A percentile compares a stretch with the other conserved stretches of the same genome.
phyloP scores from a whole-genome alignment of 2,113 vertebrate species.

The Pomatorhinus ruficollis region DNA sequence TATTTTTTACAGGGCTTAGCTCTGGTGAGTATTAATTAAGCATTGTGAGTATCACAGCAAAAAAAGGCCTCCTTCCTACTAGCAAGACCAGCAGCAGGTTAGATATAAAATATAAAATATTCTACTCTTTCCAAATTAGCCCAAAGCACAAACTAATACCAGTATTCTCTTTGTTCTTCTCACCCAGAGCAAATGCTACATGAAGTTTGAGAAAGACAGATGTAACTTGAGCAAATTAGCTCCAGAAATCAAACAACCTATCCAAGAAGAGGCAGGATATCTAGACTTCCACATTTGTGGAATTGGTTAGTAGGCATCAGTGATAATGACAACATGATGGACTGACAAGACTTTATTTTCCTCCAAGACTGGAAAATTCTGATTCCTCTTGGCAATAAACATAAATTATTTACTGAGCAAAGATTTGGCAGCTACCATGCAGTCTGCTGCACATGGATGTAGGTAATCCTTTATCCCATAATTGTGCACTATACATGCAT shows the following conservation, averaged over 20 bases:
- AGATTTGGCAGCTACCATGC: slow-evolving; percentile 28
- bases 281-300: slow-evolving; percentile 22
- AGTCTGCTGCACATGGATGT: neutral
- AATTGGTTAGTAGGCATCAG: slow-evolving; percentile 38
- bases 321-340: slow-evolving; percentile 48
- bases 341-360: slow-evolving; percentile 54
- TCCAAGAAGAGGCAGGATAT: slow-evolving; percentile 33
- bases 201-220: slow-evolving; percentile 30
- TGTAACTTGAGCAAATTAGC: slow-evolving; percentile 41
- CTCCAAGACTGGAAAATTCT: slow-evolving; percentile 43
- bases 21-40: slow-evolving; percentile 15
- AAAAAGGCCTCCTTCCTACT: slow-evolving; percentile 18
- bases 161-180: slow-evolving; percentile 59
- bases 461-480: neutral
- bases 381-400: slow-evolving; percentile 24
- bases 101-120: slow-evolving; percentile 10
- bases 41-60: neutral
- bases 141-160: slow-evolving; percentile 26
- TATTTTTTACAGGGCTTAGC: neutral
- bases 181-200: slow-evolving; percentile 44
- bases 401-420: slow-evolving; percentile 55
- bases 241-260: slow-evolving; percentile 55
- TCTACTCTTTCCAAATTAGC: neutral
- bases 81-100: slow-evolving; percentile 7
- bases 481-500: slow-evolving; percentile 5